Percentiles rank a stretch among this genome's conserved stretches.
These are phyloP conservation scores for Ceratosolen solmsi DNA, from an alignment of 1,140 invertebrate species.

Conservation along the genomic window DNA sequence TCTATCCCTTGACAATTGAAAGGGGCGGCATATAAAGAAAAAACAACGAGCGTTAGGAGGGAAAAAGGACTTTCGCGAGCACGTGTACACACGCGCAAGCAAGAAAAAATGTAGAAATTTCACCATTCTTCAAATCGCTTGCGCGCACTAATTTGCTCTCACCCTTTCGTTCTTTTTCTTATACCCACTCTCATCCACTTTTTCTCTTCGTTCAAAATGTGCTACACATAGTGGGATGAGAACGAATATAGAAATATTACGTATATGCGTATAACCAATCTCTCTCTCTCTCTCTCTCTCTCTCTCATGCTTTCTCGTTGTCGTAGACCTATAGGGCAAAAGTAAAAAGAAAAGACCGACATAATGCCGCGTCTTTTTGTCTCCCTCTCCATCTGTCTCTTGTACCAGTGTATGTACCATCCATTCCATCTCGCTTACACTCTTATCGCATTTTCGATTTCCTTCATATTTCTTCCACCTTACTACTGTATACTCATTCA, in stretches of 20 bases:
- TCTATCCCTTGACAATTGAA: conserved; percentile 34
- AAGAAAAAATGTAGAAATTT: conserved; percentile 35
- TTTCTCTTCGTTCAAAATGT: conserved; percentile 22
- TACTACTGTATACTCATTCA: background rate
- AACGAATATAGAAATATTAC: conserved; percentile 21
- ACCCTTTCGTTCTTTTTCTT: background rate
- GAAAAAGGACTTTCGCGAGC: background rate
- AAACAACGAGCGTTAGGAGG: conserved; percentile 55
- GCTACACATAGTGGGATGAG: background rate
- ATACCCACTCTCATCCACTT: background rate
- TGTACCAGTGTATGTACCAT: conserved; percentile 7
- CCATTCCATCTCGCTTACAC: conserved; percentile 17
- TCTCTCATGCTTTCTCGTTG: background rate
- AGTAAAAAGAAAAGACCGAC: conserved; percentile 22
- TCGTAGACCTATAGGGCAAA: background rate
- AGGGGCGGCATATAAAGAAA: conserved; percentile 52
- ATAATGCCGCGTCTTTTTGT: conserved; percentile 14
- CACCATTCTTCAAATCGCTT: conserved; percentile 45
- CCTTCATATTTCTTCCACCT: conserved; percentile 31
- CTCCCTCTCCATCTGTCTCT: background rate
- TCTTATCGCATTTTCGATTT: conserved; percentile 44
- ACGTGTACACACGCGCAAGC: background rate
- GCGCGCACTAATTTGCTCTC: background rate
- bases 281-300: background rate
- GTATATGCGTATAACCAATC: conserved; percentile 12